A percentile compares a stretch with the other conserved stretches of the same genome.
phyloP scores from a whole-genome alignment of 2,797 vertebrate genomes.

The Erethizon dorsatum region DNA sequence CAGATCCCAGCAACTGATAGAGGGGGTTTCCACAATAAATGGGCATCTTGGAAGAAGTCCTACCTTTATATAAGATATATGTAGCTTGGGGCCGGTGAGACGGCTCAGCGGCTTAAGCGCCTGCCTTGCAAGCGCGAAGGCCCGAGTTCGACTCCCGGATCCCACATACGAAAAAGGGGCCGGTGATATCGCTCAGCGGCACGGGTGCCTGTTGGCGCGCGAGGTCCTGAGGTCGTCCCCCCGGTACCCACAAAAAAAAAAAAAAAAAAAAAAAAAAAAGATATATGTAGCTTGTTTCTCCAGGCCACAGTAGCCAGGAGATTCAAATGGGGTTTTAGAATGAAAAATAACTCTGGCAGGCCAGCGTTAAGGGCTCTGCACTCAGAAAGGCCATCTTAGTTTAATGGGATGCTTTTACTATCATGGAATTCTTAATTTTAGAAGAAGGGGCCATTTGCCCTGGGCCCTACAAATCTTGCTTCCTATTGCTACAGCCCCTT shows the following conservation, averaged over 20 bases:
- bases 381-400: not conserved
- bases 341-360: not conserved
- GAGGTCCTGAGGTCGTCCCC: too few species aligned
- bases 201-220: too few species aligned
- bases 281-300: not conserved
- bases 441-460: not conserved
- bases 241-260: too few species aligned
- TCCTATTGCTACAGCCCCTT: not conserved
- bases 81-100: too few species aligned
- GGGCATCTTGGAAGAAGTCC: not conserved
- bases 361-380: not conserved
- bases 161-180: too few species aligned
- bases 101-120: too few species aligned
- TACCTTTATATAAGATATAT: not conserved
- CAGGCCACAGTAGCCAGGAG: not conserved
- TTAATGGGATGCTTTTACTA: not conserved
- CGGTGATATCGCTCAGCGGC: too few species aligned
- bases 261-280: too few species aligned
- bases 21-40: not conserved
- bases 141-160: too few species aligned
- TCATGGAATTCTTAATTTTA: constrained; percentile 34
- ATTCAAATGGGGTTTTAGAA: not conserved
- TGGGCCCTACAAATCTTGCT: not conserved
- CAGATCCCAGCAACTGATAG: not conserved
- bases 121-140: too few species aligned